Conservation (phyloP, 2,888 invertebrate species). For the Carpatolechia fugitivella region DNA sequence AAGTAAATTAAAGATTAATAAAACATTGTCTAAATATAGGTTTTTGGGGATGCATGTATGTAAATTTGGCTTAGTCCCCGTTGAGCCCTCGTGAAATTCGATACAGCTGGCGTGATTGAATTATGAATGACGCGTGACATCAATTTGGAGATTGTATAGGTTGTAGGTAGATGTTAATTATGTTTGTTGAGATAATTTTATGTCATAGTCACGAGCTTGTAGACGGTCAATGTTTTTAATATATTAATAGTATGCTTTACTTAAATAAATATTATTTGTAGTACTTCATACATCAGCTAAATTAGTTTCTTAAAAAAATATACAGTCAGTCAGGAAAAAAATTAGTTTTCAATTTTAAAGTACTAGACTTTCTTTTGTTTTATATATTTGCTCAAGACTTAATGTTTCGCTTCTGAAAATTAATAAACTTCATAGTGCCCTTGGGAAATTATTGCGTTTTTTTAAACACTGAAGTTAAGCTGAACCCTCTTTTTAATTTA, state of each 20-base stretch:
- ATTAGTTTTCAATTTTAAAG: too few relatives aligned
- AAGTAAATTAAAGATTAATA: conserved; percentile 80
- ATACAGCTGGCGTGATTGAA: conserved; percentile 49
- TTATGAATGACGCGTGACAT: conserved; percentile 38
- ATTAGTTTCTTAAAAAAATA: too few relatives aligned
- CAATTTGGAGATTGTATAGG: conserved; percentile 6
- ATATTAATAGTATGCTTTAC: too few relatives aligned
- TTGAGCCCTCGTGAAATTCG: conserved; percentile 46
- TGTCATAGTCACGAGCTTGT: too few relatives aligned
- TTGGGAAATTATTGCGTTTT: conserved; percentile 52
- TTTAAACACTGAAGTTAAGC: conserved; percentile 38
- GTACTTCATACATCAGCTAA: too few relatives aligned
- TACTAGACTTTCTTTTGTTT: neutral
- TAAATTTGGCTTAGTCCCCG: conserved; percentile 42
- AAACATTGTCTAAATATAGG: conserved; percentile 73
- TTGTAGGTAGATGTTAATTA: too few relatives aligned
- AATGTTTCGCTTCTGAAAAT: conserved; percentile 40
- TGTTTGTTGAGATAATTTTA: too few relatives aligned
- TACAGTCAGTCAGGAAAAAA: too few relatives aligned
- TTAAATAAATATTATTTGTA: too few relatives aligned
- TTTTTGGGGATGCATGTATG: conserved; percentile 61
- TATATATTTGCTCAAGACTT: conserved; percentile 11
- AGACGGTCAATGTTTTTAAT: too few relatives aligned
- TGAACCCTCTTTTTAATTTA: conserved; percentile 41
- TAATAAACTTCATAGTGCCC: conserved; percentile 50